Evolutionary conservation across 2,888 invertebrate genomes (phyloP), one percentile per base, ranked within the genome.

Genomic region (Epirrhoe tristata): DNA sequence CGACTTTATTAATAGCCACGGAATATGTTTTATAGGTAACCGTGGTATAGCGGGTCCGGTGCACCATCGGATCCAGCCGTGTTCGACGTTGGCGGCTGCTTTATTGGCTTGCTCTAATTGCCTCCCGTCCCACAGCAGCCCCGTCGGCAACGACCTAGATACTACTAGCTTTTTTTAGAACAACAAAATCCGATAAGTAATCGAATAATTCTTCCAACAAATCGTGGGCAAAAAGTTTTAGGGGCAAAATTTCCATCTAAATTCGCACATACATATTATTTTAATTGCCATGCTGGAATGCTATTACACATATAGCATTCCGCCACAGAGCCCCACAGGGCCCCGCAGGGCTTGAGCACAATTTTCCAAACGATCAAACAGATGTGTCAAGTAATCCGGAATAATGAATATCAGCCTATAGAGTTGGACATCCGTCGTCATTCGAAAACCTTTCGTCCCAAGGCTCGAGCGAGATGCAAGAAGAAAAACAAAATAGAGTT

Each of bases 41-140:
- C 24, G 61, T 48, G 36, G 53, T 68, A 12, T 62, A 56, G 56
- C 52, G 14, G 55, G 57, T 56, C 61, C 57, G 66, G 64, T 78
- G 77, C 79, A 75, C 74, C 72, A 74, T 76, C 74, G 80, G 84
- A 79, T 82, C 83, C 82, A 81, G 81, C 84, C 80, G 81, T 79
- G 82, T 78, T 84, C 76, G 80, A 80, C 83, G 83, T 83, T 82
- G 84, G 79, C 84, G 75, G 82, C 82, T 57, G 81, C 87, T 90
- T 90, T 89, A 91, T 89, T 88, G 84, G 86, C 78, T 83, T 84
- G 88, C 78, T 88, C 88, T 90, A 90, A 91, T 91, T 91, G 87
- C 87, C 85, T 84, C 79, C 84, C 84, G 84, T 80, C 82, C 85
- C 82, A 83, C 81, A 85, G 84, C 86, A 87, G 85, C 85, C 81